A percentile compares a stretch with the other conserved stretches of the same genome.
Conservation (phyloP, 2,888 invertebrate species). For the Hirtodrosophila histrioides region DNA sequence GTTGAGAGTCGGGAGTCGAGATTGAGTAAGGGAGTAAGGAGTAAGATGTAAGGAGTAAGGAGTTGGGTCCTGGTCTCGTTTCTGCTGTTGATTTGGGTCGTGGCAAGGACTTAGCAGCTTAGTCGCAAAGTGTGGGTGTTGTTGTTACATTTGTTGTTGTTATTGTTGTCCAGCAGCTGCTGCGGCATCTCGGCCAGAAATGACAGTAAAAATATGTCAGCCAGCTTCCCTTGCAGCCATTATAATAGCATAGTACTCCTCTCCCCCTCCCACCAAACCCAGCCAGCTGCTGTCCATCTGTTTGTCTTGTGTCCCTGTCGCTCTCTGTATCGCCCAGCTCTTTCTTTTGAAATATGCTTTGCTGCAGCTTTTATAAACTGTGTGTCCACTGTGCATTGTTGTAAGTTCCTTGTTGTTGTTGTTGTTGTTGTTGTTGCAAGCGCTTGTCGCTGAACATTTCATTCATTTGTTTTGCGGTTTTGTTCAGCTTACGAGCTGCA, state of each 20-base stretch:
- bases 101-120: slow-evolving; percentile 72
- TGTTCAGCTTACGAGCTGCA: slow-evolving; percentile 59
- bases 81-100: slow-evolving; percentile 71
- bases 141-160: slow-evolving; percentile 12
- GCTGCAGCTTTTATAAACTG: slow-evolving; percentile 61
- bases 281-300: slow-evolving; percentile 37
- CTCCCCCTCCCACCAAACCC: neutral
- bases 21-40: slow-evolving; percentile 4
- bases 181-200: slow-evolving; percentile 48
- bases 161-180: slow-evolving; percentile 31
- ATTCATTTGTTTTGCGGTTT: slow-evolving; percentile 75
- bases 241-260: slow-evolving; percentile 16
- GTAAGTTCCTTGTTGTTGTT: neutral
- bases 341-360: slow-evolving; percentile 53
- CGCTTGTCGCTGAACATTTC: slow-evolving; percentile 61
- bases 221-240: slow-evolving; percentile 42
- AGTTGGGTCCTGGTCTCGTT: slow-evolving; percentile 1
- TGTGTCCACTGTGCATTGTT: slow-evolving; percentile 27
- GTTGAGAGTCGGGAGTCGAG: slow-evolving; percentile 22
- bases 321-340: slow-evolving; percentile 8
- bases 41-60: neutral
- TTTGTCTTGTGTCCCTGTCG: slow-evolving; percentile 10
- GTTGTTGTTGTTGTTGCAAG: slow-evolving; percentile 30
- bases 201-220: slow-evolving; percentile 76
- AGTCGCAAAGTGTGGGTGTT: slow-evolving; percentile 27